Conservation (phyloP, 1,140 invertebrate species). For the Euborellia annulipes region DNA sequence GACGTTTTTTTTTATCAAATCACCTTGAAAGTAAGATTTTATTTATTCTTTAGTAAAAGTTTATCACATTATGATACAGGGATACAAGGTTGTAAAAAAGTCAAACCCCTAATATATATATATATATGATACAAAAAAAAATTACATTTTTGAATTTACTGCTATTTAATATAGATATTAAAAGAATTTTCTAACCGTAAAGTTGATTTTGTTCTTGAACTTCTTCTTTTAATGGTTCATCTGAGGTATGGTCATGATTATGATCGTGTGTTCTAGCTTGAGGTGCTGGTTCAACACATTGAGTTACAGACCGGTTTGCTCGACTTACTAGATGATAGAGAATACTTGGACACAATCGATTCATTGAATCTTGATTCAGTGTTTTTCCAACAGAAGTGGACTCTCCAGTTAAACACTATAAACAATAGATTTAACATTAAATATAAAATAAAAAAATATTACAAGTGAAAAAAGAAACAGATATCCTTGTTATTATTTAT, state of each 20-base stretch:
- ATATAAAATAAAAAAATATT: no score
- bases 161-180: background rate
- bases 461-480: no score
- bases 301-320: constrained; percentile 31
- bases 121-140: no score
- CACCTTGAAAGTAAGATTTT: no score
- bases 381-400: background rate
- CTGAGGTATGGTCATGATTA: constrained; percentile 9
- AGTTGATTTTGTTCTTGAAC: constrained; percentile 26
- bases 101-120: background rate
- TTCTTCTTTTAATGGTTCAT: constrained; percentile 12
- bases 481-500: no score
- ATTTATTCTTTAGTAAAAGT: constrained; percentile 8
- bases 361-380: constrained; percentile 23
- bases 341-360: constrained; percentile 42
- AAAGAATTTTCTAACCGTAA: constrained; percentile 13
- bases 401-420: no score
- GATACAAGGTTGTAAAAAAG: background rate
- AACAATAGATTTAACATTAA: no score
- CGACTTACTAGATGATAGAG: constrained; percentile 42
- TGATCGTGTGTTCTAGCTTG: constrained; percentile 10
- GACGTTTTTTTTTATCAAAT: no score
- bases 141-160: no score
- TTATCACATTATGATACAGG: constrained; percentile 9
- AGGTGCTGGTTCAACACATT: constrained; percentile 19